Evolutionary conservation across 92 coral and sea anemone species (phyloP), one percentile per base, ranked within the genome.

Genomic region (Pocillopora grandis): DNA sequence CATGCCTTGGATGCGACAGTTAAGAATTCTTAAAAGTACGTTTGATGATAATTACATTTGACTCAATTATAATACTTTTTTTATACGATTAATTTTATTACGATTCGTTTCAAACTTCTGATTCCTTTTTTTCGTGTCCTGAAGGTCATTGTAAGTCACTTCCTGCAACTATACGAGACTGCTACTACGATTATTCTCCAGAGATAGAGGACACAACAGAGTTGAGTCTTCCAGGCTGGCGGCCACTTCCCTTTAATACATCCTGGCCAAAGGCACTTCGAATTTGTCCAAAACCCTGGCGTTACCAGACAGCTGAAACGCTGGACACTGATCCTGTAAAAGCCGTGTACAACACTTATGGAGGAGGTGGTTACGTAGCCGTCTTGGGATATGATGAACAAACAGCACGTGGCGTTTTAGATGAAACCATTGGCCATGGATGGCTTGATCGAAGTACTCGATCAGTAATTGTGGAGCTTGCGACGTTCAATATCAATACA

Each of bases 381-480:
- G 55, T 76, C 10, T 71, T 88, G 33, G 91, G 91, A 4, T 88
- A 88, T 76, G 87, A 88, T 71, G 80, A 60, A 6, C 17, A 60
- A 37, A 88, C 85, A 1, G 88, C 88, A 5, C 62, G 62, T 15
- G 58, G 71, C 10, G 88, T 88, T 19, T 62, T 78, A 14, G 49
- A 48, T 10, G 88, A 88, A 10, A 63, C 86, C 14, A 5, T 68
- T 16, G 77, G 63, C 7, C 63, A 82, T 23, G 76, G 64, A 9
- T 88, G 91, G 91, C 63, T 88, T 76, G 88, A 88, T 71, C 69
- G 88, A 10, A 79, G 71, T n/a, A 84, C 91, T 11, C 75, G 91
- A 8, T 88, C 81, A 0, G 81, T 88, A 35, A 72, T 88, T 0
- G 14, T 88, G 12, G 91, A 88, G 65, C 72, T 88, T 14, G 80